Conservation (phyloP, 1,140 invertebrate species). For the Paracyclopina nana region DNA sequence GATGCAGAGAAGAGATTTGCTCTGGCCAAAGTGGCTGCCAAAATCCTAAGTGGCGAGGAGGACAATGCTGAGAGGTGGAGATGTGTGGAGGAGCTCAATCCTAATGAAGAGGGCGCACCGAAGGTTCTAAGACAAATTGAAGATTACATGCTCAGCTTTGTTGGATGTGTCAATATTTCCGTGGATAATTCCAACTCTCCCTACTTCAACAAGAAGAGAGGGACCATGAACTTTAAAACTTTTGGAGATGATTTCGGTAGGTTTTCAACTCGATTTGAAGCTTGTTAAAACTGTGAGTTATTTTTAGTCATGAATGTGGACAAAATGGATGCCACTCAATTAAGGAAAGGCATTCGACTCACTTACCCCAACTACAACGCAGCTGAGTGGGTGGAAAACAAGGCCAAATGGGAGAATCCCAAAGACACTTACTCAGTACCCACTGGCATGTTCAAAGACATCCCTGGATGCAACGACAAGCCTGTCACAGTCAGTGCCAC, state of each 20-base stretch:
- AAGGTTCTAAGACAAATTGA: constrained; percentile 1
- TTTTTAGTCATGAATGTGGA: constrained; percentile 12
- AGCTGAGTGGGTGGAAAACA: constrained; percentile 4
- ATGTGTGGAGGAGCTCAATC: constrained; percentile 2
- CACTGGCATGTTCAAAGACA: constrained; percentile 14
- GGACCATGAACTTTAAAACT: constrained; percentile 1
- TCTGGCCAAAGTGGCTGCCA: neutral
- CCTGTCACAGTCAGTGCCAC: constrained; percentile 4
- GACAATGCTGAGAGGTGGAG: constrained; percentile 14
- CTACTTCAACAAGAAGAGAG: constrained; percentile 1
- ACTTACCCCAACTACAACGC: constrained; percentile 12
- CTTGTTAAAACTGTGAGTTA: too few relatives aligned
- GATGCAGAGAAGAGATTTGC: constrained; percentile 5
- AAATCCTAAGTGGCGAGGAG: neutral
- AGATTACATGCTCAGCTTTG: constrained; percentile 13
- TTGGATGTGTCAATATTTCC: constrained; percentile 10
- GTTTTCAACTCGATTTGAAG: too few relatives aligned
- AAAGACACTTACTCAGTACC: constrained; percentile 14
- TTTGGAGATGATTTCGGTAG: constrained; percentile 13
- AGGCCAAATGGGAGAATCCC: constrained; percentile 6
- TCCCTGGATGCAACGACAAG: neutral
- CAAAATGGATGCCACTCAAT: neutral
- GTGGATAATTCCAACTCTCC: neutral
- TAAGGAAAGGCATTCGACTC: neutral
- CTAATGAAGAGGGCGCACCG: constrained; percentile 4